Evolutionary conservation across 1,140 invertebrate genomes (phyloP).

Genomic region (Ceratina calcarata): DNA sequence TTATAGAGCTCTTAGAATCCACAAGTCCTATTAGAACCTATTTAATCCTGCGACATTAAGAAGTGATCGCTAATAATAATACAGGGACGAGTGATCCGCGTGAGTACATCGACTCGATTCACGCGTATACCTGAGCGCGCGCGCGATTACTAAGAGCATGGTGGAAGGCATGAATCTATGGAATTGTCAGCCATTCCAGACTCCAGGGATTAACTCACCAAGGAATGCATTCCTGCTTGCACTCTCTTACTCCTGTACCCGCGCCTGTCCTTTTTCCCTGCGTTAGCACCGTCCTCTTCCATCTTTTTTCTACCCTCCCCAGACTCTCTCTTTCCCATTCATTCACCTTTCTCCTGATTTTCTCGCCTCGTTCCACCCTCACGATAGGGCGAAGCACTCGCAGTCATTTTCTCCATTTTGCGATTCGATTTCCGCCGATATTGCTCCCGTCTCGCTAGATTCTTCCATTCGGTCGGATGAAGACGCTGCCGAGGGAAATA

Average conservation of each 20-base stretch:
- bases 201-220: constrained; percentile 74
- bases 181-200: constrained; percentile 74
- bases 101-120: background rate
- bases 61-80: constrained; percentile 73
- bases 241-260: constrained; percentile 32
- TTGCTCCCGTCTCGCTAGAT: constrained; percentile 75
- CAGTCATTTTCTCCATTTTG: constrained; percentile 78
- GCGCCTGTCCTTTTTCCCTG: constrained; percentile 31
- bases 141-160: constrained; percentile 28
- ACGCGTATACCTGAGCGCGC: constrained; percentile 36
- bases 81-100: constrained; percentile 9
- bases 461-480: constrained; percentile 74
- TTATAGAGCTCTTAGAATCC: background rate
- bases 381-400: constrained; percentile 50
- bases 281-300: constrained; percentile 32
- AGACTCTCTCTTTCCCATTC: constrained; percentile 20
- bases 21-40: constrained; percentile 69
- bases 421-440: constrained; percentile 79
- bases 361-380: constrained; percentile 44
- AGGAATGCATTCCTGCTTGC: constrained; percentile 69
- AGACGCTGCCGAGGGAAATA: constrained; percentile 68
- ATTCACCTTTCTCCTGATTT: constrained; percentile 40
- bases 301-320: constrained; percentile 1
- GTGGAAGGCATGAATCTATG: constrained; percentile 62
- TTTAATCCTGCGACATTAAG: constrained; percentile 74